Percentiles rank a stretch among this genome's conserved stretches.
Evolutionary conservation across 2,888 invertebrate species (phyloP).

Genomic region (Caenorhabditis virilis): DNA sequence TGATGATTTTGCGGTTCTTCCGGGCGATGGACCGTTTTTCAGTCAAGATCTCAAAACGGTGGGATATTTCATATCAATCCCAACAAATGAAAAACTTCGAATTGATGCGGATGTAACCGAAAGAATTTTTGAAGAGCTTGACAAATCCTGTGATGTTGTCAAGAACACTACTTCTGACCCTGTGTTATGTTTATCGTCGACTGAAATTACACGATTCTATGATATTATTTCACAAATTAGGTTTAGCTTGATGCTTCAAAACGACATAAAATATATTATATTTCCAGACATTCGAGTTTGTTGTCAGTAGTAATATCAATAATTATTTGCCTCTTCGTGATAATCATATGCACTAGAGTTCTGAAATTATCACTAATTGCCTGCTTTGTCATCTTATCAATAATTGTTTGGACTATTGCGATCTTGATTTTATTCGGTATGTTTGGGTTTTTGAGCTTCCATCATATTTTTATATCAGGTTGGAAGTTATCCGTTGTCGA

Average conservation of each 20-base stretch:
- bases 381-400: constrained; percentile 31
- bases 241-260: too few species aligned
- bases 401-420: constrained; percentile 43
- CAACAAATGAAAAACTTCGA: constrained; percentile 31
- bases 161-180: constrained; percentile 8
- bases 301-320: constrained; percentile 47
- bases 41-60: constrained; percentile 29
- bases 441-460: not conserved
- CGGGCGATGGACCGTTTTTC: constrained; percentile 41
- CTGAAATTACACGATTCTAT: constrained; percentile 41
- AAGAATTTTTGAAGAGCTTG: constrained; percentile 28
- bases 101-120: constrained; percentile 20
- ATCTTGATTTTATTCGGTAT: constrained; percentile 35
- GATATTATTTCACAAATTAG: constrained; percentile 36
- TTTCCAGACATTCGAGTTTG: constrained; percentile 36
- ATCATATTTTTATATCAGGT: constrained; percentile 45
- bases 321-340: constrained; percentile 55
- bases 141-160: not conserved
- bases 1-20: constrained; percentile 39
- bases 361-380: constrained; percentile 40
- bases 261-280: not conserved
- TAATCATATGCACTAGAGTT: constrained; percentile 46
- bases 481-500: constrained; percentile 67
- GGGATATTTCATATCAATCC: constrained; percentile 44
- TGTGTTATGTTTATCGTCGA: constrained; percentile 36